Evolutionary conservation across 2,113 vertebrate species (phyloP).

Genomic region (Stegastes partitus): DNA sequence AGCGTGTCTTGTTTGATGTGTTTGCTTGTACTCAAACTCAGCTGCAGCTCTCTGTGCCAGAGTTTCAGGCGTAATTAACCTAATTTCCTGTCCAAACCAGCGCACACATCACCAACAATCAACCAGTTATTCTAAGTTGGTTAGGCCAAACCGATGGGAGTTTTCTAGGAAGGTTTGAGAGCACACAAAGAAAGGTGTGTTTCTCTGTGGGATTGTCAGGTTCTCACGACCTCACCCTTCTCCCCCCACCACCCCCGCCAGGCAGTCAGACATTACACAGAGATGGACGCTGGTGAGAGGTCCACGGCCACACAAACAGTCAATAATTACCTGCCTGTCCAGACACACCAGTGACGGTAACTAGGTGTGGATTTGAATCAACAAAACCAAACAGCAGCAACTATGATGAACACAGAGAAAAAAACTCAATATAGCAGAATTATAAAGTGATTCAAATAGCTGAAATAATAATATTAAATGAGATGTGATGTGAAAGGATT

Average conservation of each 20-base stretch:
- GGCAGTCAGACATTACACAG: constrained; percentile 68
- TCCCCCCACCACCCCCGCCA: neutral
- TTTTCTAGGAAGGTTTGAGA: constrained; percentile 25
- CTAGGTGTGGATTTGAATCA: constrained; percentile 20
- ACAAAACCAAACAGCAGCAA: constrained; percentile 15
- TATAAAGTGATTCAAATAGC: neutral
- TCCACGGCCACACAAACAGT: constrained; percentile 27
- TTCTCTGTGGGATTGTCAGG: constrained; percentile 29
- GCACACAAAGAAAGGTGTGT: constrained; percentile 63
- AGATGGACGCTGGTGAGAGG: constrained; percentile 46
- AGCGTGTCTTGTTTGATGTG: constrained; percentile 53
- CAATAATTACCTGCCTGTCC: constrained; percentile 65
- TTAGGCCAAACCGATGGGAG: constrained; percentile 20
- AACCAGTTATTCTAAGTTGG: constrained; percentile 39
- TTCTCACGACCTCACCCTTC: constrained; percentile 65
- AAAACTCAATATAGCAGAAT: neutral
- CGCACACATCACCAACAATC: constrained; percentile 52
- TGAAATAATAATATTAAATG: neutral
- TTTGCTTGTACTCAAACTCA: constrained; percentile 44
- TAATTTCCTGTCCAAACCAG: constrained; percentile 66
- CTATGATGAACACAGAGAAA: neutral
- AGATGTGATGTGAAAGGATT: too few relatives aligned
- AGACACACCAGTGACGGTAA: constrained; percentile 49
- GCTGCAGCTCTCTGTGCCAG: constrained; percentile 39
- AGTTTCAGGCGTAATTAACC: constrained; percentile 66